These are phyloP conservation scores for Agapornis canus DNA, from an alignment of 2,797 vertebrate genomes.

Conservation along the genomic window DNA sequence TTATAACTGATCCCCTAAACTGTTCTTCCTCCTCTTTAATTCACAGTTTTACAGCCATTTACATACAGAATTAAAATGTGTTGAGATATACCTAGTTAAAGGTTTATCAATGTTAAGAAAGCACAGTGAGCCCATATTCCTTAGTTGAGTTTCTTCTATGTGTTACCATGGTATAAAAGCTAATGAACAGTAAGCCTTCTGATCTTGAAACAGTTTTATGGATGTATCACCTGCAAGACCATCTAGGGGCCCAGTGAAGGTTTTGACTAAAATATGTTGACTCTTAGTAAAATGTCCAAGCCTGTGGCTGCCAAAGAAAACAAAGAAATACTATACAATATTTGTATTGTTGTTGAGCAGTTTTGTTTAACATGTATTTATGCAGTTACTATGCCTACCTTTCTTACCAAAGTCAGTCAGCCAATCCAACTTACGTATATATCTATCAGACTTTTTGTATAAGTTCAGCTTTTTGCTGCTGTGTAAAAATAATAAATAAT, in stretches of 20 bases:
- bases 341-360: background rate
- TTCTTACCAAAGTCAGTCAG: background rate
- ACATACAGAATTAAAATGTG: background rate
- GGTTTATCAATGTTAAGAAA: background rate
- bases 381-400: background rate
- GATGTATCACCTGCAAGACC: background rate
- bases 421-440: background rate
- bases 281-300: background rate
- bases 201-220: background rate
- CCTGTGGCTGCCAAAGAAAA: background rate
- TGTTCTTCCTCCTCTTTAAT: background rate
- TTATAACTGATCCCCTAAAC: background rate
- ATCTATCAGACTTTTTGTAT: background rate
- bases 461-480: background rate
- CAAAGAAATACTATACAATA: background rate
- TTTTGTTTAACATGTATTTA: background rate
- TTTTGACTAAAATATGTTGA: background rate
- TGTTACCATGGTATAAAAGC: background rate
- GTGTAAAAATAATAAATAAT: background rate
- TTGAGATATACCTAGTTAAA: background rate
- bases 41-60: background rate
- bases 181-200: background rate
- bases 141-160: background rate
- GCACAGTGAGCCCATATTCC: background rate
- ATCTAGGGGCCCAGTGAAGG: background rate